phyloP scores from a whole-genome alignment of 2,113 vertebrate species.

The Theropithecus gelada region DNA sequence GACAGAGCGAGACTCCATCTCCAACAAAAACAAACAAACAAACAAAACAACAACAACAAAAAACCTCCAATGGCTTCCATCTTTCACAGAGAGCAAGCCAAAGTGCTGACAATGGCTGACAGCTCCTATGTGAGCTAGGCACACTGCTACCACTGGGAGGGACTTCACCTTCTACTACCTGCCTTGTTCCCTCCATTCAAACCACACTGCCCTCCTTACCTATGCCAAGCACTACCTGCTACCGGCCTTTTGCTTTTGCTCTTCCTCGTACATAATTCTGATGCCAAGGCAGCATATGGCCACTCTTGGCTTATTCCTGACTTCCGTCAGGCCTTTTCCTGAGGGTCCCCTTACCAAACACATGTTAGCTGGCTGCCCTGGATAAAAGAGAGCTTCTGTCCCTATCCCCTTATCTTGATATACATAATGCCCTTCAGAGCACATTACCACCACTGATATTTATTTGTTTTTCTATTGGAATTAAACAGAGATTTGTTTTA shows the following conservation, averaged over 20 bases:
- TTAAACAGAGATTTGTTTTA: neutral
- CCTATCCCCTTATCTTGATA: neutral
- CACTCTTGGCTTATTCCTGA: neutral
- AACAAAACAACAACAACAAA: too few species aligned
- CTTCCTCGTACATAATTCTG: neutral
- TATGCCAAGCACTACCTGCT: neutral
- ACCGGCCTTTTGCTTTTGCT: neutral
- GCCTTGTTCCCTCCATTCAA: neutral
- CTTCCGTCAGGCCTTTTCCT: neutral
- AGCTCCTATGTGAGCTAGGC: neutral
- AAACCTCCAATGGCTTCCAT: neutral
- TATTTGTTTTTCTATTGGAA: neutral
- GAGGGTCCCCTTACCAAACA: neutral
- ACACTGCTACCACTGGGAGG: neutral
- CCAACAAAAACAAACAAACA: too few species aligned
- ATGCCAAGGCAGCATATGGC: neutral
- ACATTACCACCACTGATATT: neutral
- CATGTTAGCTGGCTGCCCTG: too few species aligned
- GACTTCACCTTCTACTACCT: neutral
- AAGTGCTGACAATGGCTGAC: neutral
- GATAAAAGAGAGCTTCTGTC: neutral
- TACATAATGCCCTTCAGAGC: neutral
- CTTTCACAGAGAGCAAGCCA: neutral
- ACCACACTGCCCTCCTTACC: neutral
- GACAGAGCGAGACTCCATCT: too few species aligned